These are phyloP conservation scores for Caenorhabditis wallacei DNA, from an alignment of 2,888 invertebrate genomes.

Conservation along the genomic window DNA sequence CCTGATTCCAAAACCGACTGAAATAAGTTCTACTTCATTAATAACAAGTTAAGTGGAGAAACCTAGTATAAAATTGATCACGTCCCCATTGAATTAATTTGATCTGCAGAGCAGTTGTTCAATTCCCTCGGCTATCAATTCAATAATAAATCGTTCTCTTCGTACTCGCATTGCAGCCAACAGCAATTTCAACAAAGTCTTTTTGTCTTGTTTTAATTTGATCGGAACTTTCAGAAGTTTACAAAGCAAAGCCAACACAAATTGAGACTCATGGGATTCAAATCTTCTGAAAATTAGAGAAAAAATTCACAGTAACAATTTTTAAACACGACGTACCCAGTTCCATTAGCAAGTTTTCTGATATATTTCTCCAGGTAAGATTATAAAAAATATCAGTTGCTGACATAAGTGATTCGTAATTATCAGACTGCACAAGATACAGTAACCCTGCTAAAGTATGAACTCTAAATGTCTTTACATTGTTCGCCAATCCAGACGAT, in stretches of 20 bases:
- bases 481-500: slow-evolving; percentile 39
- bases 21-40: neutral
- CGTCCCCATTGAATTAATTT: slow-evolving; percentile 46
- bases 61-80: slow-evolving; percentile 40
- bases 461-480: neutral
- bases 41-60: neutral
- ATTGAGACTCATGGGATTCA: slow-evolving; percentile 30
- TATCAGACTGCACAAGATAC: slow-evolving; percentile 77
- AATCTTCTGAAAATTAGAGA: neutral
- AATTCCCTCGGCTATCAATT: slow-evolving; percentile 41
- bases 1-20: slow-evolving; percentile 33
- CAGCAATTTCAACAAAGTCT: slow-evolving; percentile 18
- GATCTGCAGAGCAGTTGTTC: slow-evolving; percentile 51
- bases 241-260: slow-evolving; percentile 29
- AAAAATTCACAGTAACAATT: too few relatives aligned
- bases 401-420: slow-evolving; percentile 64
- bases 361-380: slow-evolving; percentile 41
- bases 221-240: slow-evolving; percentile 40
- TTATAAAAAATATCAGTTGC: slow-evolving; percentile 51
- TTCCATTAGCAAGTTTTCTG: slow-evolving; percentile 30
- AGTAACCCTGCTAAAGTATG: slow-evolving; percentile 74
- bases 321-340: slow-evolving; percentile 11
- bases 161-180: slow-evolving; percentile 31
- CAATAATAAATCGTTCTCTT: slow-evolving; percentile 46
- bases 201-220: slow-evolving; percentile 47